Base-by-base conservation (phyloP, 2,888 invertebrate species). In the Lasioglossum morio region DNA sequence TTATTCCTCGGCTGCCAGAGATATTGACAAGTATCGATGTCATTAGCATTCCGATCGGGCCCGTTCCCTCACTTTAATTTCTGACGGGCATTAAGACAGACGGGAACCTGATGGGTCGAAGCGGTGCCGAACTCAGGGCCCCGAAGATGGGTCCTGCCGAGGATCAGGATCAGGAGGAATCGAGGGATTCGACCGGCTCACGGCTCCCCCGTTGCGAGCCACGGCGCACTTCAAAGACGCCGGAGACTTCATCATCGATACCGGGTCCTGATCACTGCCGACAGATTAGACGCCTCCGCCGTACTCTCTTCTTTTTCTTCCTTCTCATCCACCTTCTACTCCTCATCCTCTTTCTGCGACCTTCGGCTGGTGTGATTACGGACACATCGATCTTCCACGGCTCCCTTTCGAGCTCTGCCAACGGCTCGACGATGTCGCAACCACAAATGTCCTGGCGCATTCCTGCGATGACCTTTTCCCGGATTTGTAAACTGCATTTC, bases 211-310 rank as follows among this genome's bases (percentile, higher is more conserved):
- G 94, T 92, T 89, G 94, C 84, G 94, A 90, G 88, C 92, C 91
- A 94, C 93, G 94, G 87, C 87, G 88, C 87, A 95, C 95, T 93
- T 94, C 95, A 95, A 95, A 95, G 94, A 93, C 89, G 90, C 91
- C 92, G 92, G 94, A 93, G 93, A 94, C 94, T 94, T 94, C 95
- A 94, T 94, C 95, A 94, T 94, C 94, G 94, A 94, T 94, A 94
- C 93, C 90, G 90, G 92, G 93, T 92, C 93, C 93, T 93, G 94
- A 95, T 95, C 94, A 93, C 92, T 92, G 94, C 94, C 94, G 94
- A 94, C 93, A 95, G 95, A 95, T 95, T 95, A 94, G 85, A 85
- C 83, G 79, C 83, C 83, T 85, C 79, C 57, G 75, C 85, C 79
- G 72, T 76, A 72, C 78, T 74, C 60, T 69, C 78, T 34, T 40